Percentiles rank a stretch among this genome's conserved stretches.
Conservation (phyloP, 1,140 invertebrate species). For the Lordiphosa collinella region DNA sequence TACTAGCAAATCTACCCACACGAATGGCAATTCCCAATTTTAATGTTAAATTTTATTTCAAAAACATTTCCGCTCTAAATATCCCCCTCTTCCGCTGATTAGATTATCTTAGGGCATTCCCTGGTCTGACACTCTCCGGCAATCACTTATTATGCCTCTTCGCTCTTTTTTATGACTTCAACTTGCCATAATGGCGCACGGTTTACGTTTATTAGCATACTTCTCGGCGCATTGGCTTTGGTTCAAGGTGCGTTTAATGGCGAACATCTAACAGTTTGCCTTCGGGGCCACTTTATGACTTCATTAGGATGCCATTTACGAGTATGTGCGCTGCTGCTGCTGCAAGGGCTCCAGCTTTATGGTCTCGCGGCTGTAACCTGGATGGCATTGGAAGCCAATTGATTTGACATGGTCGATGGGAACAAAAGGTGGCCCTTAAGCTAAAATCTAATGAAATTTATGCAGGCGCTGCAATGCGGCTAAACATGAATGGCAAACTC, state of each 20-base stretch:
- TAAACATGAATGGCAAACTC: slow-evolving; percentile 55
- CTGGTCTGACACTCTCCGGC: neutral
- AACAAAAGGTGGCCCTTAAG: slow-evolving; percentile 33
- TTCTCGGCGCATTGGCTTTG: slow-evolving; percentile 53
- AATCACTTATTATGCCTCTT: slow-evolving; percentile 25
- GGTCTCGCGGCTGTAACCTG: slow-evolving; percentile 2
- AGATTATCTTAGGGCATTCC: slow-evolving; percentile 5
- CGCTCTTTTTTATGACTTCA: slow-evolving; percentile 58
- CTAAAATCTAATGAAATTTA: slow-evolving; percentile 76
- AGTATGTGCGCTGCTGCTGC: slow-evolving; percentile 36
- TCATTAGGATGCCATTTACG: slow-evolving; percentile 66
- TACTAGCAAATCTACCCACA: too few relatives aligned
- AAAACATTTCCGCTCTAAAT: too few relatives aligned
- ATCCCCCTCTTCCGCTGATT: neutral
- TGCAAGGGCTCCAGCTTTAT: slow-evolving; percentile 7
- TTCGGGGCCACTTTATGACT: slow-evolving; percentile 60
- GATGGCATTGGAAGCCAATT: slow-evolving; percentile 54
- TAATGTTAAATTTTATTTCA: too few relatives aligned
- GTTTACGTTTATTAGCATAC: slow-evolving; percentile 75
- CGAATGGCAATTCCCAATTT: too few relatives aligned
- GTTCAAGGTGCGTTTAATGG: slow-evolving; percentile 67
- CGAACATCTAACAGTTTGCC: slow-evolving; percentile 52
- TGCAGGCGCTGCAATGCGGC: slow-evolving; percentile 70
- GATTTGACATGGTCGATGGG: slow-evolving; percentile 49
- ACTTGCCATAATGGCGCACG: slow-evolving; percentile 54